Percentiles rank a stretch among this genome's conserved stretches.
Evolutionary conservation across 2,797 vertebrate species (phyloP).

Genomic region (Perodicticus potto): DNA sequence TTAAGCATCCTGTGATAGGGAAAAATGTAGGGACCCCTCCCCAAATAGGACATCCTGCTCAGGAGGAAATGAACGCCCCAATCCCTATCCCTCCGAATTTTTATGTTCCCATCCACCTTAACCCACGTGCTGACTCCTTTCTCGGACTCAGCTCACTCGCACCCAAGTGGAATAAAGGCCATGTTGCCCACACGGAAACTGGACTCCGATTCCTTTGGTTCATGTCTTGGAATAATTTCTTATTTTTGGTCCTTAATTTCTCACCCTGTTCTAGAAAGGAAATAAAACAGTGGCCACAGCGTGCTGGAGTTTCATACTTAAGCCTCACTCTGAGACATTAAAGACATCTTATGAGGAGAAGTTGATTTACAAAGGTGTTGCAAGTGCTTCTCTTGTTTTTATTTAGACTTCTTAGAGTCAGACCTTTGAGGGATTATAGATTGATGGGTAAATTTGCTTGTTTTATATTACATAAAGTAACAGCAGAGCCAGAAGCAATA

Average conservation of each 20-base stretch:
- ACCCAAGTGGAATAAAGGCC: too few species aligned
- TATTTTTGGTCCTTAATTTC: too few species aligned
- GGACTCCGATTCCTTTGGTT: too few species aligned
- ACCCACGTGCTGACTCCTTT: too few species aligned
- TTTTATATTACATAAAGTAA: constrained; percentile 70
- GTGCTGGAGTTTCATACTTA: background rate
- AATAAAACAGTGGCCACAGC: background rate
- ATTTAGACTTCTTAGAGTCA: background rate
- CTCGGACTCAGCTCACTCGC: too few species aligned
- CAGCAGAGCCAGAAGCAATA: constrained; percentile 59
- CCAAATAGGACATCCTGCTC: too few species aligned
- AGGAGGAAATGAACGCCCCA: too few species aligned
- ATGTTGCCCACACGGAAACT: too few species aligned
- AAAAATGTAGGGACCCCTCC: too few species aligned
- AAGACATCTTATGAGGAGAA: background rate
- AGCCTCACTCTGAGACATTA: background rate
- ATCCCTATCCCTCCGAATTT: too few species aligned
- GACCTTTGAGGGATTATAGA: constrained; percentile 42
- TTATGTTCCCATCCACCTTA: too few species aligned
- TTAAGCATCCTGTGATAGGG: background rate
- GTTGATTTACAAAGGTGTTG: background rate
- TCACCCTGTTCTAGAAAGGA: background rate
- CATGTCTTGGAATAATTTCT: too few species aligned
- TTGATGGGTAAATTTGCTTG: constrained; percentile 47
- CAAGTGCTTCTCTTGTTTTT: background rate